Percentiles rank a stretch among this genome's conserved stretches.
Conservation (phyloP, 2,888 invertebrate species). For the Agrotis exclamationis region DNA sequence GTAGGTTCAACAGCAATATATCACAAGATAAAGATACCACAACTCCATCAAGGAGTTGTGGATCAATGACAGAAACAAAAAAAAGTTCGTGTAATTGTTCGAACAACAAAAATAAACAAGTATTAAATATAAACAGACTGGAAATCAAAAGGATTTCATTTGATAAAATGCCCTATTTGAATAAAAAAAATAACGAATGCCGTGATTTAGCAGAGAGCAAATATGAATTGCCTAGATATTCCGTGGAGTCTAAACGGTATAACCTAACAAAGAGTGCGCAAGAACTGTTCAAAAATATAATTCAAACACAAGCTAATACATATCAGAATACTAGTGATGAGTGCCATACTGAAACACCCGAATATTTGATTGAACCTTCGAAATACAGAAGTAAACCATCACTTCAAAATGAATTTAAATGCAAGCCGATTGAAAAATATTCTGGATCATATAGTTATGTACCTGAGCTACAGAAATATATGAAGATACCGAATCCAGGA, state of each 20-base stretch:
- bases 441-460: background rate
- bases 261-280: constrained; percentile 13
- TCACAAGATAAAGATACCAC: background rate
- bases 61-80: background rate
- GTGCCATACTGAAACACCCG: background rate
- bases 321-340: constrained; percentile 9
- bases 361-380: background rate
- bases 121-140: constrained; percentile 2
- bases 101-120: constrained; percentile 2
- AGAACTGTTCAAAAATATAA: constrained; percentile 27
- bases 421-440: background rate
- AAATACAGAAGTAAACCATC: background rate
- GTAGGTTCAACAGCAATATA: background rate
- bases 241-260: constrained; percentile 2
- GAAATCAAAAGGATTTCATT: background rate
- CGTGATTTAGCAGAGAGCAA: constrained; percentile 1
- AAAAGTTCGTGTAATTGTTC: background rate
- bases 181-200: background rate
- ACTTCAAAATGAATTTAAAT: background rate
- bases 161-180: background rate
- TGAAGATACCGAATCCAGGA: background rate
- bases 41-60: background rate
- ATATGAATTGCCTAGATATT: background rate
- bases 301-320: constrained; percentile 1
- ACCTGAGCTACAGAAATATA: background rate